Percentiles rank a stretch among this genome's conserved stretches.
Evolutionary conservation across 2,888 invertebrate species (phyloP).

Genomic region (Ditula angustiorana): DNA sequence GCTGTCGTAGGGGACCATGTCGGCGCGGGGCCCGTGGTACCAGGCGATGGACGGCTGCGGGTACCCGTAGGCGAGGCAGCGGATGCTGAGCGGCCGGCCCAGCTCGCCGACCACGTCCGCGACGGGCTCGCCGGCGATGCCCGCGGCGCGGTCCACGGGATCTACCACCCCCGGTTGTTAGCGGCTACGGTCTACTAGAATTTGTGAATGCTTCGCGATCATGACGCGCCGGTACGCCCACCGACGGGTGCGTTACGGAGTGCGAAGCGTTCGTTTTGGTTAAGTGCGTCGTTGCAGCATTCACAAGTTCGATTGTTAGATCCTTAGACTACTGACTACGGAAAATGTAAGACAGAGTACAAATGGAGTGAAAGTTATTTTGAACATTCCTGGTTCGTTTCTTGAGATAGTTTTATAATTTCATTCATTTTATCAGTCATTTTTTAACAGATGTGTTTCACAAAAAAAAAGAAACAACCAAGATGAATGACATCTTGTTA

Average conservation of each 20-base stretch:
- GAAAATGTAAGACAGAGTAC: slow-evolving; percentile 54
- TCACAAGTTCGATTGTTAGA: slow-evolving; percentile 44
- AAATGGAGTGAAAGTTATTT: slow-evolving; percentile 55
- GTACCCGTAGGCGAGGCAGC: slow-evolving; percentile 93
- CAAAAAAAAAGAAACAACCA: not conserved
- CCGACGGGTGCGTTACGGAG: not conserved
- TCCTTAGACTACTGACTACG: slow-evolving; percentile 56
- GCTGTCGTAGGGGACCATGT: slow-evolving; percentile 90
- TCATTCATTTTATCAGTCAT: not conserved
- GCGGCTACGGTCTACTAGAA: slow-evolving; percentile 52
- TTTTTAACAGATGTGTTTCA: not conserved
- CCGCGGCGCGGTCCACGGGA: slow-evolving; percentile 84
- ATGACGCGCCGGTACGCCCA: not conserved
- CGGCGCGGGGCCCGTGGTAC: slow-evolving; percentile 91
- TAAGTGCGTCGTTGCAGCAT: slow-evolving; percentile 9
- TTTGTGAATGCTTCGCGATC: slow-evolving; percentile 47
- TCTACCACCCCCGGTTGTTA: slow-evolving; percentile 78
- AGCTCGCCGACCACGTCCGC: slow-evolving; percentile 89
- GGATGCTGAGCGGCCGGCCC: slow-evolving; percentile 88
- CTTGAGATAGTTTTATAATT: not conserved
- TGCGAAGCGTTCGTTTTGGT: not conserved
- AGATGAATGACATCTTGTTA: slow-evolving; percentile 3
- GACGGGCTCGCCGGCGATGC: slow-evolving; percentile 88
- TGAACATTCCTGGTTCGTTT: slow-evolving; percentile 48
- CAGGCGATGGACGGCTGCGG: slow-evolving; percentile 93